A percentile compares a stretch with the other conserved stretches of the same genome.
phyloP scores from a whole-genome alignment of 2,797 vertebrate species.

The Leuciscus waleckii region DNA sequence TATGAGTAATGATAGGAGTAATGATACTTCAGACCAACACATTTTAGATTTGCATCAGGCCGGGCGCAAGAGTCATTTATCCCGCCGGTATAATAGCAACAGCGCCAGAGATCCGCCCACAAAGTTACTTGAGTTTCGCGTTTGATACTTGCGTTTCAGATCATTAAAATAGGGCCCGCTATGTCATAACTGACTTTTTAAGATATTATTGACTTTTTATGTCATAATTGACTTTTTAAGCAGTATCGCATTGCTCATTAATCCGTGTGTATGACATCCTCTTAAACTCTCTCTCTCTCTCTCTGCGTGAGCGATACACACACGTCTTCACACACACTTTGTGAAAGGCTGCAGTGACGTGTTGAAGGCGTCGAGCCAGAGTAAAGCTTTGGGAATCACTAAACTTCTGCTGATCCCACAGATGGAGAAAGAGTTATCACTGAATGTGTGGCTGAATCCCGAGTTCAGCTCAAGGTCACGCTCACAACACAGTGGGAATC shows the following conservation, averaged over 20 bases:
- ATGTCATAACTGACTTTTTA: not conserved
- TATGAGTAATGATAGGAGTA: no score
- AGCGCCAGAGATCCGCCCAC: no score
- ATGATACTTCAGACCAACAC: no score
- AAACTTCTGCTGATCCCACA: conserved; percentile 22
- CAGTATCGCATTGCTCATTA: not conserved
- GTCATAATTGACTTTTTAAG: not conserved
- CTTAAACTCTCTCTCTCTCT: no score
- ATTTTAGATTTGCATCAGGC: no score
- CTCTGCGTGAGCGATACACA: not conserved
- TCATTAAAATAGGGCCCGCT: no score
- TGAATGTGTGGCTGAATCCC: not conserved
- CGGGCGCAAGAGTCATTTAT: no score
- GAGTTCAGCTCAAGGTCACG: not conserved
- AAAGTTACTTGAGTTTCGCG: no score
- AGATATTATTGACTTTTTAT: not conserved
- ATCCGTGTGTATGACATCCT: not conserved
- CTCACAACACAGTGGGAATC: not conserved
- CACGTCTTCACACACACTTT: not conserved
- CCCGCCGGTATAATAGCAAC: no score
- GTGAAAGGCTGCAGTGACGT: not conserved
- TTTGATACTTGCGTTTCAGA: no score
- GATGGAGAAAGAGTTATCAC: conserved; percentile 1
- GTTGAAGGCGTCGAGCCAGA: conserved; percentile 61
- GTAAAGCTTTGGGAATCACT: conserved; percentile 50